A percentile compares a stretch with the other conserved stretches of the same genome.
These are phyloP conservation scores for Tenrec ecaudatus DNA, from an alignment of 2,113 vertebrate genomes.

Conservation along the genomic window DNA sequence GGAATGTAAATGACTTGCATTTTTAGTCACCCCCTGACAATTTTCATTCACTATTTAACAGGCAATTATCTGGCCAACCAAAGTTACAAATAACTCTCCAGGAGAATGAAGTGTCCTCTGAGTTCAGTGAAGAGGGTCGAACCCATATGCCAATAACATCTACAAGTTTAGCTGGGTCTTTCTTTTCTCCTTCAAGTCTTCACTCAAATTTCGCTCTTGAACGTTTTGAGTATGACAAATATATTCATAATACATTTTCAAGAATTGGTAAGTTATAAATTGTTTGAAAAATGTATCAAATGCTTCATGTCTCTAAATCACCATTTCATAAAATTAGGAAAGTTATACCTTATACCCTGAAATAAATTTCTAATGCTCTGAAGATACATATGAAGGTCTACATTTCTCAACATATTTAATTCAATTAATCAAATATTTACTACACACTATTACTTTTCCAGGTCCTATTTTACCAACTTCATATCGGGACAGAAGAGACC, in stretches of 20 bases:
- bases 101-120: conserved; percentile 75
- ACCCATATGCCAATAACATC: conserved; percentile 71
- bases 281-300: conserved; percentile 55
- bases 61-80: conserved; percentile 75
- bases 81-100: conserved; percentile 79
- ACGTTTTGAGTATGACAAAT: conserved; percentile 46
- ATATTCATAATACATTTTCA: conserved; percentile 50
- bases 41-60: conserved; percentile 82
- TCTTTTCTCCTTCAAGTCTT: conserved; percentile 72
- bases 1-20: conserved; percentile 76
- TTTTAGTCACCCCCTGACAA: conserved; percentile 78
- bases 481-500: too few relatives aligned
- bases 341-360: neutral
- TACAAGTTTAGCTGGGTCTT: conserved; percentile 18
- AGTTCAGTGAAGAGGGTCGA: conserved; percentile 73
- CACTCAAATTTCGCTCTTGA: conserved; percentile 18
- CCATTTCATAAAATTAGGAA: conserved; percentile 54
- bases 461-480: too few relatives aligned
- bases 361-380: conserved; percentile 43
- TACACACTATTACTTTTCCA: conserved; percentile 6
- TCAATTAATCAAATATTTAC: conserved; percentile 46
- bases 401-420: conserved; percentile 50
- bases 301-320: neutral
- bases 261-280: conserved; percentile 16
- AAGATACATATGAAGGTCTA: conserved; percentile 25